phyloP scores from a whole-genome alignment of 2,888 invertebrate genomes.

The Scotopteryx bipunctaria region DNA sequence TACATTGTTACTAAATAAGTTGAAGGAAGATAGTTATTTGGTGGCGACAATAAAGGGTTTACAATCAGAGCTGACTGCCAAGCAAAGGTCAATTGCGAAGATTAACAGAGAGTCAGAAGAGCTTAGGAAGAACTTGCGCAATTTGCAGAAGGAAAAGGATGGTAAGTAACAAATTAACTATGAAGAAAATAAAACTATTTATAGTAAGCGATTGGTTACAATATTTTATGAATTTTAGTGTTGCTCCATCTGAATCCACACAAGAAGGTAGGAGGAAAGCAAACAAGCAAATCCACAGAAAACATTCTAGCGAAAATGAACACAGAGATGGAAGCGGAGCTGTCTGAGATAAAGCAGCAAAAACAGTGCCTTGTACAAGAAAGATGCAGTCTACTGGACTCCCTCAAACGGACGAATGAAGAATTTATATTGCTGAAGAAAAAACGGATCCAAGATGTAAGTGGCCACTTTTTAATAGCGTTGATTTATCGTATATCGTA shows the following conservation, averaged over 20 bases:
- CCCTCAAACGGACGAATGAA: conserved; percentile 87
- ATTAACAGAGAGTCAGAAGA: conserved; percentile 90
- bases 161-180: conserved; percentile 51
- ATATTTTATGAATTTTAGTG: conserved; percentile 50
- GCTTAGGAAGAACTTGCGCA: conserved; percentile 88
- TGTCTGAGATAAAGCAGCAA: conserved; percentile 69
- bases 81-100: conserved; percentile 88
- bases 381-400: conserved; percentile 84
- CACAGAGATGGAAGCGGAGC: conserved; percentile 71
- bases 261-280: conserved; percentile 58
- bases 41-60: conserved; percentile 91
- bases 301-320: conserved; percentile 67
- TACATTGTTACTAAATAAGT: conserved; percentile 71
- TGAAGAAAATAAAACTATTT: neutral
- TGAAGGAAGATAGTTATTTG: conserved; percentile 89
- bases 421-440: conserved; percentile 90
- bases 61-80: conserved; percentile 88
- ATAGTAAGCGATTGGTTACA: neutral
- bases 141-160: conserved; percentile 90
- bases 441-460: conserved; percentile 91
- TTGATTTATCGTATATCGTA: too few species aligned
- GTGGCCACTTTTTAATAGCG: conserved; percentile 57
- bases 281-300: conserved; percentile 66
- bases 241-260: conserved; percentile 68
- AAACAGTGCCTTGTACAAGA: conserved; percentile 77